phyloP scores from a whole-genome alignment of 2,797 vertebrate genomes.

The Notolabrus celidotus region DNA sequence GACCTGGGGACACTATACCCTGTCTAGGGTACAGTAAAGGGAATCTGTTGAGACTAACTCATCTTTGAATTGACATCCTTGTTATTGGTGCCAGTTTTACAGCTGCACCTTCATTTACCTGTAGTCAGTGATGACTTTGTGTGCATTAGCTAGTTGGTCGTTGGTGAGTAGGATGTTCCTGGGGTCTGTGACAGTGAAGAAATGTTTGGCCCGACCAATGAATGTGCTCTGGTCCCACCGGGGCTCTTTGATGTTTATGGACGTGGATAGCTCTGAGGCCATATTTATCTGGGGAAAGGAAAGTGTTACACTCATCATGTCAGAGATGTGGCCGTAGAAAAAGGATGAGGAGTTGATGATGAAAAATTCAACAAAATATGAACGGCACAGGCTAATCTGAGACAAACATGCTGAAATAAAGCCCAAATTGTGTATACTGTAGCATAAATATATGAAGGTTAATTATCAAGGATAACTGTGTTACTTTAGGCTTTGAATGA shows the following conservation, averaged over 20 bases:
- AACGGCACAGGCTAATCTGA: neutral
- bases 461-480: neutral
- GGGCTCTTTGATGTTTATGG: conserved; percentile 97
- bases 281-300: conserved; percentile 84
- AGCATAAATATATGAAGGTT: neutral
- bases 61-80: neutral
- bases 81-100: neutral
- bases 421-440: neutral
- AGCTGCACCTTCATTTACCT: conserved; percentile 83
- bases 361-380: neutral
- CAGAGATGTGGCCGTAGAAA: neutral
- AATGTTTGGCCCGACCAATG: conserved; percentile 93
- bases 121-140: conserved; percentile 93
- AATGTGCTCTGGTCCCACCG: conserved; percentile 99
- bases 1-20: conserved; percentile 89
- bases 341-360: neutral
- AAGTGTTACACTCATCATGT: conserved; percentile 4
- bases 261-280: conserved; percentile 90
- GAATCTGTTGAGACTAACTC: neutral
- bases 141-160: conserved; percentile 89
- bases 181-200: conserved; percentile 98
- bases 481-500: neutral
- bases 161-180: conserved; percentile 94
- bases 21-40: conserved; percentile 78
- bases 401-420: neutral